Evolutionary conservation across 2,888 invertebrate species (phyloP), one percentile per base, ranked within the genome.

Genomic region (Selenia dentaria): DNA sequence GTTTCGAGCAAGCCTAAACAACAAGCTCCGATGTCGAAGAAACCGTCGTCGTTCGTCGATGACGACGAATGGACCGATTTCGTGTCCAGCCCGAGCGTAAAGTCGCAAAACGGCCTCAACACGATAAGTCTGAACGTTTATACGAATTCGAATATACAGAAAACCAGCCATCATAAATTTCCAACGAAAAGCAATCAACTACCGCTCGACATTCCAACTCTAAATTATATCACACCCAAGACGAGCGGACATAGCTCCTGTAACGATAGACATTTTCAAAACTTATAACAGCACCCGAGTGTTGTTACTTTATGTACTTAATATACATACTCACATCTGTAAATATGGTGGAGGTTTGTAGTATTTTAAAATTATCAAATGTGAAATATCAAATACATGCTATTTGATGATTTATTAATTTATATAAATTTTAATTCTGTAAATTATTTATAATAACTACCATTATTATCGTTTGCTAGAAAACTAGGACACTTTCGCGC

Each of bases 61-160:
- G 88, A 87, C 36, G 91, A 91, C 39, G 91, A 91, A 62, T 91
- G 91, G 91, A 86, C 87, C 22, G 91, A 91, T 42, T 91, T 91
- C 51, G 85, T 91, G 24, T 90, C 90, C 1, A 90, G 87, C 54
- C 78, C 90, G 0, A 81, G 70, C 60, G 74, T 85, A 1, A 85
- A 83, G 54, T 79, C 87, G 1, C 82, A 79, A 54, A 90, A 89
- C 48, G 89, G 89, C 13, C 68, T 90, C 45, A 89, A 85, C 57
- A 90, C 90, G 2, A 90, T 90, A 52, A 90, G 90, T 64, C 73
- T 87, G 12, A 89, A 89, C 57, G 90, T 90, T 41, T 82, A 89
- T 53, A 83, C 86, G 1, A 88, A 84, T 71, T 75, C 77, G n/a
- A 79, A 72, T 57, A 70, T 79, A 35, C 84, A 87, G 39, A 88